Base-by-base conservation (phyloP, 2,113 vertebrate species). In the Pycnonotus jocosus region DNA sequence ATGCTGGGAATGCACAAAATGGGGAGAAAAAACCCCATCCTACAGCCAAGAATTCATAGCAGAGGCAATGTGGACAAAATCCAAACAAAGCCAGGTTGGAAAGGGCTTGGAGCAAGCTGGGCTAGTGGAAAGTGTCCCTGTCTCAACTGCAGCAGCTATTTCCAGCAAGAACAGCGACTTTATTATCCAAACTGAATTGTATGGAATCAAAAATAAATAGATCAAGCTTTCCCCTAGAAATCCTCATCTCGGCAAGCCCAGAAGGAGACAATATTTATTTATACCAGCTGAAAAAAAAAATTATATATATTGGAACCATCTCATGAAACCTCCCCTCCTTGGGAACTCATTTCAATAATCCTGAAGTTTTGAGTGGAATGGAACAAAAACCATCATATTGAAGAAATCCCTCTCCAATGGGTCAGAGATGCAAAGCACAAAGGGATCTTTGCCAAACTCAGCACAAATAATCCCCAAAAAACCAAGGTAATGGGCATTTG, bases 11-110 rank as follows among this genome's bases (percentile, higher is more conserved):
- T 33, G 65, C 57, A n/a, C 17, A 16, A 57, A 38, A 1, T 1
- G 1, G 31, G 23, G 45, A 57, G 11, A 30, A 5, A 5, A 77
- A 88, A 66, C 5, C 28, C 38, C 56, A 58, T 17, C 31, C 45
- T 23, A 0, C 0, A 5, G 72, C 68, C 40, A 16, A 21, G 27
- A 86, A 37, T 17, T 50, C 37, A 10, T 0, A 30, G 22, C 42
- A 11, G 20, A 48, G n/a, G 3, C 8, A 11, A 30, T 6, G 38
- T 64, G 44, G 51, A 18, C 9, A 33, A 13, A 74, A 35, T 19
- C 51, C 47, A 15, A 40, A 33, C 7, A 4, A 7, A 54, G 1
- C 15, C 48, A 56, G 27, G 6, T 1, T 48, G 40, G 48, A 69
- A 35, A 42, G 40, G 30, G 71, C 62, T 56, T 56, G 62, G 79